Evolutionary conservation across 2,797 vertebrate genomes (phyloP).

Genomic region (Telmatherina bonti): DNA sequence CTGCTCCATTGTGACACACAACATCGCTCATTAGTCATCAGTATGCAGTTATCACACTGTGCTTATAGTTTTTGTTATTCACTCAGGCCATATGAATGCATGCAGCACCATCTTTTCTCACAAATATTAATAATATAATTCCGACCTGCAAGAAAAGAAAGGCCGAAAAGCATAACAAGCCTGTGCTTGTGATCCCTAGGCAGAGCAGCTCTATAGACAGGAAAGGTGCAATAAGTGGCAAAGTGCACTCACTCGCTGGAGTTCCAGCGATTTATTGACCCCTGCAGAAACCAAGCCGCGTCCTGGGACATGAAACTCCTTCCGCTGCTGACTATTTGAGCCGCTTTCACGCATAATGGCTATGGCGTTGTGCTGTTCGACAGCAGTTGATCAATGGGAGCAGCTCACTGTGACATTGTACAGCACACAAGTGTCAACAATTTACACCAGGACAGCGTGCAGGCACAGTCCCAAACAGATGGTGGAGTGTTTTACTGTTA

Average conservation of each 20-base stretch:
- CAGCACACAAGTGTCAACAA: conserved; percentile 30
- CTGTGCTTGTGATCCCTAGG: background rate
- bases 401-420: conserved; percentile 24
- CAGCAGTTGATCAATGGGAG: conserved; percentile 59
- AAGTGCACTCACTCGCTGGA: conserved; percentile 48
- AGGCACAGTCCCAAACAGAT: conserved; percentile 1
- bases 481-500: background rate
- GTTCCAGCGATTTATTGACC: conserved; percentile 66
- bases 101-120: conserved; percentile 28
- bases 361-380: conserved; percentile 47
- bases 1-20: background rate
- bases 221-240: conserved; percentile 40
- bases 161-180: background rate
- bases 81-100: conserved; percentile 7
- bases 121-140: conserved; percentile 21
- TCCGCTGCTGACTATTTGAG: conserved; percentile 43
- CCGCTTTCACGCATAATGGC: conserved; percentile 45
- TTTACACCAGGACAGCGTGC: conserved; percentile 13
- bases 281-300: conserved; percentile 50
- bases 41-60: conserved; percentile 6
- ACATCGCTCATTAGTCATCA: conserved; percentile 21
- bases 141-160: conserved; percentile 5
- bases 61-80: conserved; percentile 19
- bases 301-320: conserved; percentile 55
- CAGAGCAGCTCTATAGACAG: conserved; percentile 43